phyloP scores from a whole-genome alignment of 1,140 invertebrate genomes.

The Camponotus pennsylvanicus region DNA sequence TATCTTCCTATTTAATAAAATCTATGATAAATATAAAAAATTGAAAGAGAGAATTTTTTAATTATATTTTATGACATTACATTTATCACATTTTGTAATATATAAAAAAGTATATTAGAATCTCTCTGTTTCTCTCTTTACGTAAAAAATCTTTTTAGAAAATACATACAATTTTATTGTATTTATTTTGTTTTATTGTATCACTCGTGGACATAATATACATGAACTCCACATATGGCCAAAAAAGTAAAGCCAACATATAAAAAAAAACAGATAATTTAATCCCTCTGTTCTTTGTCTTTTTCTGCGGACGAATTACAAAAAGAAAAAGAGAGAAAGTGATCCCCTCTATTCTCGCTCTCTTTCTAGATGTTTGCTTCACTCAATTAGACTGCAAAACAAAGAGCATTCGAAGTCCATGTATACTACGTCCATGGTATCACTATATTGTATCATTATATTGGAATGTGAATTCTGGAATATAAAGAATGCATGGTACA shows the following conservation, averaged over 20 bases:
- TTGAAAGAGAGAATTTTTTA: not conserved
- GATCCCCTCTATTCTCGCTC: too few species aligned
- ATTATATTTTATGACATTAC: too few species aligned
- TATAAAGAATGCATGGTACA: not conserved
- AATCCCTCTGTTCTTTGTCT: too few species aligned
- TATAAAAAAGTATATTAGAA: constrained; percentile 63
- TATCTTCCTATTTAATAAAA: not conserved
- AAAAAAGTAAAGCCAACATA: too few species aligned
- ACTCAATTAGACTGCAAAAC: too few species aligned
- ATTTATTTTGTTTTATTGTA: constrained; percentile 4
- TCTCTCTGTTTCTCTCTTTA: not conserved
- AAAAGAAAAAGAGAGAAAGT: too few species aligned
- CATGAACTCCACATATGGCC: not conserved
- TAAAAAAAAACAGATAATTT: too few species aligned
- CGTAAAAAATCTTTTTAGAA: constrained; percentile 1
- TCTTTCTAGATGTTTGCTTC: too few species aligned
- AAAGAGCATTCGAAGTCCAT: too few species aligned
- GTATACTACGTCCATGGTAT: too few species aligned
- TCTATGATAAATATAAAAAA: not conserved
- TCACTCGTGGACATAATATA: not conserved
- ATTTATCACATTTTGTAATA: constrained; percentile 52
- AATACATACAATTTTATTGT: not conserved
- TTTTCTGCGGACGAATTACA: too few species aligned
- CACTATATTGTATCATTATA: too few species aligned
- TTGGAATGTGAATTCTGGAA: not conserved